Evolutionary conservation across 2,888 invertebrate species (phyloP).

Genomic region (Drosophila differens): DNA sequence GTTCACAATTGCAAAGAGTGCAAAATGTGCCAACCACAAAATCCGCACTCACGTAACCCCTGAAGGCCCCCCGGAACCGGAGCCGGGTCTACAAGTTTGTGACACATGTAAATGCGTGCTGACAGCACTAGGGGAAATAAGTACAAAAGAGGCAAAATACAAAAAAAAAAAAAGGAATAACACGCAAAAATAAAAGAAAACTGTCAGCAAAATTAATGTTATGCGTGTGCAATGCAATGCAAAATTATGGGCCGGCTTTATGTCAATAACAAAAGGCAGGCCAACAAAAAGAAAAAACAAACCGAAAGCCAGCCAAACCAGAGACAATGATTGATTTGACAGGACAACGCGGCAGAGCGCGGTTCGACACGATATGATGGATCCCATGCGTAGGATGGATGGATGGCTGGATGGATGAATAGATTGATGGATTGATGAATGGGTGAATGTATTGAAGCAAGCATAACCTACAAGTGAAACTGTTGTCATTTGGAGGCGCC

Average conservation of each 20-base stretch:
- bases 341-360: conserved; percentile 63
- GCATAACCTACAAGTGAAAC: conserved; percentile 32
- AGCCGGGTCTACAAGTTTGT: conserved; percentile 24
- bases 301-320: conserved; percentile 38
- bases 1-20: conserved; percentile 24
- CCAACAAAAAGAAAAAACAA: conserved; percentile 15
- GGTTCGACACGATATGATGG: conserved; percentile 38
- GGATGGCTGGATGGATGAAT: conserved; percentile 30
- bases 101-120: conserved; percentile 81
- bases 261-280: conserved; percentile 81
- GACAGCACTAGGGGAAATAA: conserved; percentile 69
- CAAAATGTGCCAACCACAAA: conserved; percentile 54
- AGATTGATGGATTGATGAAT: conserved; percentile 9
- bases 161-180: background rate
- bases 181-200: conserved; percentile 78
- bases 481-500: conserved; percentile 43
- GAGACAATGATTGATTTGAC: conserved; percentile 84
- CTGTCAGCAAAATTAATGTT: conserved; percentile 85
- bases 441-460: conserved; percentile 8
- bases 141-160: conserved; percentile 57
- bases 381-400: conserved; percentile 25
- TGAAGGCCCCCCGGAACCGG: conserved; percentile 3
- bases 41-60: conserved; percentile 49
- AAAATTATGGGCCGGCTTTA: conserved; percentile 83
- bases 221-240: conserved; percentile 83